Evolutionary conservation across 2,888 invertebrate species (phyloP), one percentile per base, ranked within the genome.

Genomic region (Drosophila emarginata): DNA sequence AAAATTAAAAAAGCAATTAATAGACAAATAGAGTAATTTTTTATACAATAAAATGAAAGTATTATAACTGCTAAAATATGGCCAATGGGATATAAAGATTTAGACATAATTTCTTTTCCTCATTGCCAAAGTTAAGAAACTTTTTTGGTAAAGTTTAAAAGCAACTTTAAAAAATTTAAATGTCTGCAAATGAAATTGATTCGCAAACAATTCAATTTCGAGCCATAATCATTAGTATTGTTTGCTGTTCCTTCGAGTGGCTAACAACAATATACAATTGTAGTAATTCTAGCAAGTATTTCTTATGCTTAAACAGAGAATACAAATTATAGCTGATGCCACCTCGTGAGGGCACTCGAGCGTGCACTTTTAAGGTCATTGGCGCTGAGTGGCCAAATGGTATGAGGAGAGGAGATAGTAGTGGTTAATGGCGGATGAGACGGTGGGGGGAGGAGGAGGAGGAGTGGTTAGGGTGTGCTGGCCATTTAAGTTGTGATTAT

Each of bases 341-440:
- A 65, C 73, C 72, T 51, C 63, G 66, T 64, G 73, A 65, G 79
- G 80, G 80, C 86, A 76, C 58, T 86, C 72, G 80, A 81, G 84
- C 81, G 76, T 80, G 72, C 64, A 54, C 53, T 58, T 39, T 61
- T 72, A 72, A 72, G 72, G 72, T 72, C 66, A 72, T 40, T 37
- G 58, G 39, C 32, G 40, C 15, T 15, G 9, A 45, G 40, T 45
- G 18, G 39, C n/a, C 39, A 39, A 14, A 14, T 14, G 14, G 39
- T 11, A 15, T 18, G 11, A 11, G 2, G 7, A 11, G 11, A 2
- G 1, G 9, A 32, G 9, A 9, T 9, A 9, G 2, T 32, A 9
- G 32, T 32, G 32, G 32, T 18, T 32, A 15, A 18, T n/a, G 36
- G 36, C 14, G n/a, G 1, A 6, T 23, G 51, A 51, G 26, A 56